Conservation (phyloP, 2,888 invertebrate species). For the Conus canariensis region DNA sequence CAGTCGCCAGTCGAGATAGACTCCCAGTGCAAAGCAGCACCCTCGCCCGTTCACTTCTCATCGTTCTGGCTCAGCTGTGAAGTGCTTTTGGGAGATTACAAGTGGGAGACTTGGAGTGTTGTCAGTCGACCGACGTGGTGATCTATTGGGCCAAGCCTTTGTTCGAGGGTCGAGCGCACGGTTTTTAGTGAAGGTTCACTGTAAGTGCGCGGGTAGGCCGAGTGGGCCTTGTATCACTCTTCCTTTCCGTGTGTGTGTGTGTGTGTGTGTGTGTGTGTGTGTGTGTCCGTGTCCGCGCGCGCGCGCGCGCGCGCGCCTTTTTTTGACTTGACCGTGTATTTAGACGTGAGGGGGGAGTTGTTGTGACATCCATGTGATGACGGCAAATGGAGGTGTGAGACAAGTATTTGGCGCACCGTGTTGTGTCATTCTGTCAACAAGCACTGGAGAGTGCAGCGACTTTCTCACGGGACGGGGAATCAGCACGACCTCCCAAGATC, state of each 20-base stretch:
- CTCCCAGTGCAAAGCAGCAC: neutral
- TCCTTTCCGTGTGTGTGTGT: neutral
- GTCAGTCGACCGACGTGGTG: too few relatives aligned
- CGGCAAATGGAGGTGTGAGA: conserved; percentile 4
- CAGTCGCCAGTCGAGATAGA: neutral
- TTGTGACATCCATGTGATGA: neutral
- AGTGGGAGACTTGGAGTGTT: too few relatives aligned
- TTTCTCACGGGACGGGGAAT: conserved; percentile 13
- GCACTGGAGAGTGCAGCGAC: neutral
- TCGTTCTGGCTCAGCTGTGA: neutral
- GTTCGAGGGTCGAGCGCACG: too few relatives aligned
- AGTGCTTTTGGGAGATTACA: too few relatives aligned
- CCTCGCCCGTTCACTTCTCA: neutral
- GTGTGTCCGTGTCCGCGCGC: too few relatives aligned
- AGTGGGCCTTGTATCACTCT: neutral
- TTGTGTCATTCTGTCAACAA: neutral
- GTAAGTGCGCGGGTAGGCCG: neutral
- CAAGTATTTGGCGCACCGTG: neutral
- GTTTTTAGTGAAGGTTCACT: neutral
- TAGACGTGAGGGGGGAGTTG: neutral
- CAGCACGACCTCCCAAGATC: neutral
- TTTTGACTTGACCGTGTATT: neutral
- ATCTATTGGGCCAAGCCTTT: too few relatives aligned
- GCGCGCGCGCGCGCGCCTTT: neutral
- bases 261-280: neutral